Base-by-base conservation (phyloP, 2,888 invertebrate species). In the Acrobasis suavella region DNA sequence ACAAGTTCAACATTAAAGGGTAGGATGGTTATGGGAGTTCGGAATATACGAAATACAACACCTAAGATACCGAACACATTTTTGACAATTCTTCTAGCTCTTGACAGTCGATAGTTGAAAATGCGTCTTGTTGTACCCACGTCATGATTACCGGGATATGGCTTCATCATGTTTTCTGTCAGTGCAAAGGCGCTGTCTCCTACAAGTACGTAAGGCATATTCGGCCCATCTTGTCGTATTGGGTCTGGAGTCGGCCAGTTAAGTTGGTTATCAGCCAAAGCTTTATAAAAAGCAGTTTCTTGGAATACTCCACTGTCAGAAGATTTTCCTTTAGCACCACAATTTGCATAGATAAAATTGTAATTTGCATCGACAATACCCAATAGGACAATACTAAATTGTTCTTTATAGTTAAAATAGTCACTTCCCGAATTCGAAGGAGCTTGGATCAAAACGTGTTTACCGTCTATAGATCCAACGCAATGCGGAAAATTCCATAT, bases 111-210 rank as follows among this genome's bases (percentile, higher is more conserved):
- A 69, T 71, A 72, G 50, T 72, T 72, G 62, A 68, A 74, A 59
- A 72, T 72, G 39, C 73, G 67, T 62, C 70, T 72, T 66, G 52
- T 65, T 51, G 54, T 68, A 58, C 70, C 73, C 65, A 62, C 64
- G 62, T 75, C 71, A 68, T 72, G 71, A 70, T 66, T 73, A 63
- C 69, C 69, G 59, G 69, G 65, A 66, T 71, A 73, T 64, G 69
- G 70, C 62, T 67, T 72, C 70, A 73, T 72, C 50, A 72, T 65
- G 67, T 74, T 72, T 52, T 72, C 70, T 17, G 68, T 63, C 64
- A 80, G 76, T 32, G 72, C 72, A 55, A 76, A 75, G 38, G 73
- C 72, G 64, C 72, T 72, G 75, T 83, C 82, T 68, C 78, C 77
- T 63, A 72, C 69, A 55, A 74, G 49, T 49, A 73, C 69, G 62